Conservation (phyloP, 2,797 vertebrate species). For the Gambelia wislizenii region DNA sequence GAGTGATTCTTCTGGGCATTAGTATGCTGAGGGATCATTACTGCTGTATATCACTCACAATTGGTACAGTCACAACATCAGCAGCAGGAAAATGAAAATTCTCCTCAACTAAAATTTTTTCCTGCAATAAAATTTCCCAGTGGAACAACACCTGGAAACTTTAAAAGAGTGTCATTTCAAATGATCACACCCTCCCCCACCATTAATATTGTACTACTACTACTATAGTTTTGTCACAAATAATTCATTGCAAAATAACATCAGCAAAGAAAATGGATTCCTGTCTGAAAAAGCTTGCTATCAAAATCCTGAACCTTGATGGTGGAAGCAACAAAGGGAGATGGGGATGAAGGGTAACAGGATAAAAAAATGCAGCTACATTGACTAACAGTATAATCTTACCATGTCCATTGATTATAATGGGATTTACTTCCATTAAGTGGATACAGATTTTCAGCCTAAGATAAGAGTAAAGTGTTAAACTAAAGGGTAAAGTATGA, state of each 20-base stretch:
- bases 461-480: not conserved
- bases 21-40: constrained; percentile 44
- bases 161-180: not conserved
- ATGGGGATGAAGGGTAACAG: not conserved
- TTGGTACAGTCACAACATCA: constrained; percentile 29
- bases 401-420: not conserved
- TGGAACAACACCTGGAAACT: constrained; percentile 9
- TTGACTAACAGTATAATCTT: not conserved
- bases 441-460: not conserved
- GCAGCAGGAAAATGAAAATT: constrained; percentile 37
- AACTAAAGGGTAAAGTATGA: no score
- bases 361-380: not conserved
- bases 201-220: not conserved
- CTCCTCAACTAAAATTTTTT: constrained; percentile 17
- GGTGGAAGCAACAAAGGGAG: not conserved
- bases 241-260: not conserved
- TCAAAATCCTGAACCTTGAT: not conserved
- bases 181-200: not conserved
- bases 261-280: not conserved
- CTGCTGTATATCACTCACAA: constrained; percentile 49
- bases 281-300: not conserved
- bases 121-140: not conserved
- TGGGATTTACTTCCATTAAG: not conserved
- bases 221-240: not conserved
- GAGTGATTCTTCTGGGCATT: constrained; percentile 43